A percentile compares a stretch with the other conserved stretches of the same genome.
phyloP scores from a whole-genome alignment of 1,140 invertebrate species.

The Potamilus streckersoni region DNA sequence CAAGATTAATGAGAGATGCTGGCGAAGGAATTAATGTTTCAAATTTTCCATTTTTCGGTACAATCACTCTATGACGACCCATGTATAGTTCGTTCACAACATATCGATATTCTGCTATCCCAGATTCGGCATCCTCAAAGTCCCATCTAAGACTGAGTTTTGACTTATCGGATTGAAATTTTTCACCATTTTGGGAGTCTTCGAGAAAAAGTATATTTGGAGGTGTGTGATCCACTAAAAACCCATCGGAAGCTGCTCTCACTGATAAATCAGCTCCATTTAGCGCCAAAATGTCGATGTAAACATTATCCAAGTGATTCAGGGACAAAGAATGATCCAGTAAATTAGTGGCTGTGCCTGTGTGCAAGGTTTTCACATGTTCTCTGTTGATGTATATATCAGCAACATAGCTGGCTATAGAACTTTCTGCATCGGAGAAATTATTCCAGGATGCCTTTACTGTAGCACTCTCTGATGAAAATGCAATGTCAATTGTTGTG shows the following conservation, averaged over 20 bases:
- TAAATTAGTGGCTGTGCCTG: constrained; percentile 3
- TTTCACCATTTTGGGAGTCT: not conserved
- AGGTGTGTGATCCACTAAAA: constrained; percentile 9
- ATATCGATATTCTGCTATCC: constrained; percentile 12
- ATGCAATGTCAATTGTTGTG: not conserved
- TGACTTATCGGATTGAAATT: constrained; percentile 9
- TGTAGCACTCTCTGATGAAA: constrained; percentile 15
- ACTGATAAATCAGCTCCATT: constrained; percentile 19
- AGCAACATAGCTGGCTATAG: constrained; percentile 13
- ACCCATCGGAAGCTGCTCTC: constrained; percentile 5
- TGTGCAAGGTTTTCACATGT: constrained; percentile 12
- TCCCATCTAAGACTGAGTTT: constrained; percentile 9
- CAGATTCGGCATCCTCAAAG: constrained; percentile 18
- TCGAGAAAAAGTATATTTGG: constrained; percentile 1
- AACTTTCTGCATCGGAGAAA: constrained; percentile 18
- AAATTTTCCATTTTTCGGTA: constrained; percentile 2
- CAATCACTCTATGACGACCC: constrained; percentile 11
- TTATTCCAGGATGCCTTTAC: constrained; percentile 12
- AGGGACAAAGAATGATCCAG: constrained; percentile 22
- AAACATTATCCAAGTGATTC: constrained; percentile 19
- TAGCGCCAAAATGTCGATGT: constrained; percentile 7
- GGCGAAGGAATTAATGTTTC: not conserved
- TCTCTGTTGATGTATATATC: constrained; percentile 17
- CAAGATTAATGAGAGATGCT: not conserved
- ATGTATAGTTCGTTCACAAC: constrained; percentile 5